phyloP scores from a whole-genome alignment of 2,888 invertebrate species.

The Ochropleura leucogaster region DNA sequence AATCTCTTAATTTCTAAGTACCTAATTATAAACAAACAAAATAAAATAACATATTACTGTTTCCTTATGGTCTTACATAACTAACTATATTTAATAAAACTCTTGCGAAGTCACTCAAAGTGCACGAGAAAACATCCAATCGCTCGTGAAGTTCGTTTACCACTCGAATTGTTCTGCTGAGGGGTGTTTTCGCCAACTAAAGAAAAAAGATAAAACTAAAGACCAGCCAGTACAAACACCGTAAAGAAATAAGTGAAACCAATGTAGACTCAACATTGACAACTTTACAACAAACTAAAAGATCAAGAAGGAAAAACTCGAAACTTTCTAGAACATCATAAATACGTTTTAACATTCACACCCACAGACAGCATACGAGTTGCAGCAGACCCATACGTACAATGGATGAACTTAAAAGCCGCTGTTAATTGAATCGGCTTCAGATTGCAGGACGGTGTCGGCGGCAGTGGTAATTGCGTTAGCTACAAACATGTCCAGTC shows the following conservation, averaged over 20 bases:
- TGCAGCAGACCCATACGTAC: constrained; percentile 61
- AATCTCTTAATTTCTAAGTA: no score
- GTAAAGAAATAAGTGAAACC: neutral
- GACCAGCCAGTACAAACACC: neutral
- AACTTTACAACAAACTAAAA: neutral
- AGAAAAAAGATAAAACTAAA: neutral
- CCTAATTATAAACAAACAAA: no score
- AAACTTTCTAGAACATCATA: constrained; percentile 1
- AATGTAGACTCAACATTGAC: neutral
- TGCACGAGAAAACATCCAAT: no score
- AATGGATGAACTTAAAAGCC: constrained; percentile 84
- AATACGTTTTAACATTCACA: constrained; percentile 27
- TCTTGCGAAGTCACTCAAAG: no score
- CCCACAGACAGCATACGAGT: constrained; percentile 25
- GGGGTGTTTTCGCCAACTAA: no score
- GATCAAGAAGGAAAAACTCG: neutral
- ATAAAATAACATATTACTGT: no score
- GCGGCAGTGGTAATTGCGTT: constrained; percentile 84
- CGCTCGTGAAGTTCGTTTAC: no score
- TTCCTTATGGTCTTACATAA: no score
- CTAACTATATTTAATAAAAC: no score
- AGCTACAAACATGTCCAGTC: constrained; percentile 81
- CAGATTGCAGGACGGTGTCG: constrained; percentile 85
- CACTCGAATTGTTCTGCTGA: no score
- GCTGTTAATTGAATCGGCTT: constrained; percentile 88